Evolutionary conservation across 2,888 invertebrate species (phyloP).

Genomic region (Selenia dentaria): DNA sequence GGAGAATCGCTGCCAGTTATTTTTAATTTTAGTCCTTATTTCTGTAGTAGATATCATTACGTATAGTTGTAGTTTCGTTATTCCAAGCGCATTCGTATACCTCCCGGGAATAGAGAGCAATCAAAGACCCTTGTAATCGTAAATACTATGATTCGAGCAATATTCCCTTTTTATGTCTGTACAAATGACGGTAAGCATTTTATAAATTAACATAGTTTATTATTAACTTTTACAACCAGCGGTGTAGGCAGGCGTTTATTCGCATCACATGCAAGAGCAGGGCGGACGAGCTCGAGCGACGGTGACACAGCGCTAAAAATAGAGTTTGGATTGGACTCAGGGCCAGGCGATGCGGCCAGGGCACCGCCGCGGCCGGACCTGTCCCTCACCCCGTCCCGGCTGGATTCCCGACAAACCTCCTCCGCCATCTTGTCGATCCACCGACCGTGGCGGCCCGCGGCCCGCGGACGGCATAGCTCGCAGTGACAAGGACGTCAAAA

Average conservation of each 20-base stretch:
- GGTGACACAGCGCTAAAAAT: slow-evolving; percentile 83
- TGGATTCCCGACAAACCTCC: slow-evolving; percentile 54
- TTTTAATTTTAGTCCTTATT: too few species aligned
- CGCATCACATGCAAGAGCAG: slow-evolving; percentile 34
- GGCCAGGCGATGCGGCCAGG: slow-evolving; percentile 46
- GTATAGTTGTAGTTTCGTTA: too few species aligned
- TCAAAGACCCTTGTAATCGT: background rate
- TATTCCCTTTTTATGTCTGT: slow-evolving; percentile 1
- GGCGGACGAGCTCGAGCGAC: slow-evolving; percentile 53
- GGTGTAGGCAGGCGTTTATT: slow-evolving; percentile 24
- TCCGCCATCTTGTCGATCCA: slow-evolving; percentile 75
- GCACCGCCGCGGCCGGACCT: slow-evolving; percentile 38
- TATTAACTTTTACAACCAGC: slow-evolving; percentile 41
- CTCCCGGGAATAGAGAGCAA: background rate
- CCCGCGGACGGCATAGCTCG: slow-evolving; percentile 44
- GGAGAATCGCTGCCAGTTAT: too few species aligned
- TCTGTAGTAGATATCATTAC: too few species aligned
- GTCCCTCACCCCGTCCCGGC: slow-evolving; percentile 49
- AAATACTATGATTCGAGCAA: slow-evolving; percentile 3
- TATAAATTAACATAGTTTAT: slow-evolving; percentile 28
- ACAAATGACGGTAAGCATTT: slow-evolving; percentile 3
- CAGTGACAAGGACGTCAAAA: slow-evolving; percentile 61
- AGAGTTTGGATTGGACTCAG: slow-evolving; percentile 62
- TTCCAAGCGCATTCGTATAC: too few species aligned
- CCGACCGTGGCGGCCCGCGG: slow-evolving; percentile 60